A percentile compares a stretch with the other conserved stretches of the same genome.
Conservation (phyloP, 2,888 invertebrate genomes). For the Nemapogon koenigi region DNA sequence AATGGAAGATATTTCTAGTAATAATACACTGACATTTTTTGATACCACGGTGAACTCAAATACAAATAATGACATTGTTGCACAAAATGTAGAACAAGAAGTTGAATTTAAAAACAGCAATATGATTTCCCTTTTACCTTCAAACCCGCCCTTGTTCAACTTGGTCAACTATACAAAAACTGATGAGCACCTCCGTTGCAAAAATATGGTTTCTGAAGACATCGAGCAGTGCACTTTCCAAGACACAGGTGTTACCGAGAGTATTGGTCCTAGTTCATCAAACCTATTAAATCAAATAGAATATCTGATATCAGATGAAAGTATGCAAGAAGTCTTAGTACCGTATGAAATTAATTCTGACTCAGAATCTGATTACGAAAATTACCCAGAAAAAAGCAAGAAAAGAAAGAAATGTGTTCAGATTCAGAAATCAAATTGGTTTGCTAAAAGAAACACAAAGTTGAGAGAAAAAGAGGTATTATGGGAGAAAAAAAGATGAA, state of each 20-base stretch:
- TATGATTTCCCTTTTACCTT: constrained; percentile 8
- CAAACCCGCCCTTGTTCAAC: constrained; percentile 6
- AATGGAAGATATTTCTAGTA: constrained; percentile 6
- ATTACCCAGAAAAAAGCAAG: constrained; percentile 13
- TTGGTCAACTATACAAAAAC: constrained; percentile 8
- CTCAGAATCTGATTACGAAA: constrained; percentile 12
- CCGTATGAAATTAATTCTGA: constrained; percentile 15
- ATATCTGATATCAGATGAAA: constrained; percentile 12
- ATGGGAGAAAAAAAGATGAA: constrained; percentile 11
- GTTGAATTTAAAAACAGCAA: constrained; percentile 10
- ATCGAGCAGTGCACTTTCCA: too few species aligned
- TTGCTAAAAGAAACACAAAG: constrained; percentile 11
- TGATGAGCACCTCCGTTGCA: constrained; percentile 11
- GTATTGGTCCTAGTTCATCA: constrained; percentile 6
- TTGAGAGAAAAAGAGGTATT: constrained; percentile 8
- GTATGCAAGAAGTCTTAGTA: constrained; percentile 12
- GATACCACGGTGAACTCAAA: constrained; percentile 4
- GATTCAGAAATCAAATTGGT: constrained; percentile 10
- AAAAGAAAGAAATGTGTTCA: constrained; percentile 12
- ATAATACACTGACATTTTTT: constrained; percentile 1
- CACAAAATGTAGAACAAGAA: constrained; percentile 13
- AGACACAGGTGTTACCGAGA: constrained; percentile 9
- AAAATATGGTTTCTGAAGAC: constrained; percentile 10
- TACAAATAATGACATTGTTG: constrained; percentile 8
- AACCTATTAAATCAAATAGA: constrained; percentile 3